Conservation (phyloP, 53 echinoderm and acorn worm species). For the Actinopyga echinites region DNA sequence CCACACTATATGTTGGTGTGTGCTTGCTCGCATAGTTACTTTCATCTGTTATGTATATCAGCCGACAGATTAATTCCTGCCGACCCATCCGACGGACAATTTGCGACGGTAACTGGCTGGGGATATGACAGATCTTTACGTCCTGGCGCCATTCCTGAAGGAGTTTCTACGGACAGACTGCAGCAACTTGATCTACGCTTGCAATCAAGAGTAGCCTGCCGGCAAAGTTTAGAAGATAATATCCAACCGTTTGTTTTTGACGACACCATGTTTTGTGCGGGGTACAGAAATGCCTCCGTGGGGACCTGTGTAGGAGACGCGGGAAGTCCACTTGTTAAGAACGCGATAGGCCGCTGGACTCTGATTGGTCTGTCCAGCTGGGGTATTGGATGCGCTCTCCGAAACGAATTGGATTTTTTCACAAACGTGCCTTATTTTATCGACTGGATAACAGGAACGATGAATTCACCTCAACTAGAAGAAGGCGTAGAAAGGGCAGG, state of each 20-base stretch:
- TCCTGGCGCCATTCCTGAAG: neutral
- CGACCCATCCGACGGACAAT: too few relatives aligned
- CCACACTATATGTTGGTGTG: too few relatives aligned
- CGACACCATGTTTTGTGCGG: too few relatives aligned
- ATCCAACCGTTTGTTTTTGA: neutral
- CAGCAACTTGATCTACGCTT: neutral
- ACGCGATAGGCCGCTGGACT: neutral
- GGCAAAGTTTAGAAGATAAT: neutral
- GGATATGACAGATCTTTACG: neutral
- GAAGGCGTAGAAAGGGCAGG: too few relatives aligned
- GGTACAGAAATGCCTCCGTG: too few relatives aligned
- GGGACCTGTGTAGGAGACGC: neutral
- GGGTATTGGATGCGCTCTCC: slow-evolving; percentile 21
- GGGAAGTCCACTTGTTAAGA: slow-evolving; percentile 5
- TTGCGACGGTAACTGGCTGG: slow-evolving; percentile 12
- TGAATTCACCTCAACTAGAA: neutral
- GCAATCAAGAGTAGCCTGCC: neutral
- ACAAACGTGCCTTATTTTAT: too few relatives aligned
- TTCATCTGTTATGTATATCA: too few relatives aligned
- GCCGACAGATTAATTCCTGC: too few relatives aligned
- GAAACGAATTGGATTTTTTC: slow-evolving; percentile 23
- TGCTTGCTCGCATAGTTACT: too few relatives aligned
- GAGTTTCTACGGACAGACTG: neutral
- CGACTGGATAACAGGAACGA: too few relatives aligned
- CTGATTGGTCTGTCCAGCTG: slow-evolving; percentile 24